Evolutionary conservation across 2,797 vertebrate genomes (phyloP).

Genomic region (Cyclura pinguis): DNA sequence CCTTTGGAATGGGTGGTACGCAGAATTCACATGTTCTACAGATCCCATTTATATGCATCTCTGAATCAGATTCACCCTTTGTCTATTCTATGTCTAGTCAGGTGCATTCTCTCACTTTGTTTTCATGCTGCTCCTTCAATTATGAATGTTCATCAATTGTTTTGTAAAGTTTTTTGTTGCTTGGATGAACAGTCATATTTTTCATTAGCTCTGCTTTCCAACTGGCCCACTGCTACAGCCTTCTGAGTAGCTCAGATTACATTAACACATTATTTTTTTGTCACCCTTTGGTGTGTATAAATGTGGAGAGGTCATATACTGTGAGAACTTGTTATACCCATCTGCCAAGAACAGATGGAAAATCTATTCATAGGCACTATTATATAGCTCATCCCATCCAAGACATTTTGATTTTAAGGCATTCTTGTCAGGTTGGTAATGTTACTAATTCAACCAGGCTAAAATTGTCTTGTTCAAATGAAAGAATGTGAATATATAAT

Average conservation of each 20-base stretch:
- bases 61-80: not conserved
- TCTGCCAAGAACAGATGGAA: not conserved
- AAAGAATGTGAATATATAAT: not conserved
- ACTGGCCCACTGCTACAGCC: not conserved
- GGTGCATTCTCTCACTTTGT: not conserved
- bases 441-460: not conserved
- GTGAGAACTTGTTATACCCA: not conserved
- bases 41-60: not conserved
- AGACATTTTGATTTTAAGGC: not conserved
- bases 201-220: not conserved
- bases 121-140: not conserved
- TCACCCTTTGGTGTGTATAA: not conserved
- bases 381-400: slow-evolving; percentile 4
- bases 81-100: not conserved
- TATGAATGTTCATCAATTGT: not conserved
- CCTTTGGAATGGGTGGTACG: not conserved
- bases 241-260: not conserved
- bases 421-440: not conserved
- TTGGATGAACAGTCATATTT: not conserved
- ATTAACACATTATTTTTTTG: not conserved
- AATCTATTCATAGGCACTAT: slow-evolving; percentile 34
- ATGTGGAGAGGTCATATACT: not conserved
- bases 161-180: not conserved
- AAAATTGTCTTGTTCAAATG: slow-evolving; percentile 21
- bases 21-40: not conserved